Evolutionary conservation across 2,113 vertebrate genomes (phyloP).

Genomic region (Bombycilla garrulus): DNA sequence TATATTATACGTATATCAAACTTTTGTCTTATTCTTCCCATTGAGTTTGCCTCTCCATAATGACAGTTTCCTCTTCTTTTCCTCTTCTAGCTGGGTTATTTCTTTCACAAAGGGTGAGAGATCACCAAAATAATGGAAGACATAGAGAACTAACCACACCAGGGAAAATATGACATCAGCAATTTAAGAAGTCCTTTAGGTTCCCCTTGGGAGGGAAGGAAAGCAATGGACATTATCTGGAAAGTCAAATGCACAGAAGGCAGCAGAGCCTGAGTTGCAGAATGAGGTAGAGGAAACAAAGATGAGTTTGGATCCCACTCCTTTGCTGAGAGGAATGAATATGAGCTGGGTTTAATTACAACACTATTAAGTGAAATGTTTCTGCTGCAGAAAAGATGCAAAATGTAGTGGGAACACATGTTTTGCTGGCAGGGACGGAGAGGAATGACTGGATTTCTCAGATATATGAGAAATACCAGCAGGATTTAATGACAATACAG

Average conservation of each 20-base stretch:
- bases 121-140: background rate
- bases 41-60: background rate
- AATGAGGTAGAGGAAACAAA: background rate
- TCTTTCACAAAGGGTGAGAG: background rate
- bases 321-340: background rate
- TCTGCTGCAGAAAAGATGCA: background rate
- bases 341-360: background rate
- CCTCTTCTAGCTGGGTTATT: background rate
- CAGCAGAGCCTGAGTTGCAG: background rate
- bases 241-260: background rate
- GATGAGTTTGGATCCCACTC: background rate
- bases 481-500: background rate
- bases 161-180: background rate
- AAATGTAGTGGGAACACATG: background rate
- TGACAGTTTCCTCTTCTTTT: background rate
- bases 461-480: background rate
- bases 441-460: background rate
- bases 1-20: too few species aligned
- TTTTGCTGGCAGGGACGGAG: conserved; percentile 18
- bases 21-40: background rate
- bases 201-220: background rate
- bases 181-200: background rate
- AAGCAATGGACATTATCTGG: background rate
- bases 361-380: background rate
- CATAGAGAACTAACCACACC: background rate